These are phyloP conservation scores for Vollenhovia emeryi DNA, from an alignment of 1,140 invertebrate species.

Conservation along the genomic window DNA sequence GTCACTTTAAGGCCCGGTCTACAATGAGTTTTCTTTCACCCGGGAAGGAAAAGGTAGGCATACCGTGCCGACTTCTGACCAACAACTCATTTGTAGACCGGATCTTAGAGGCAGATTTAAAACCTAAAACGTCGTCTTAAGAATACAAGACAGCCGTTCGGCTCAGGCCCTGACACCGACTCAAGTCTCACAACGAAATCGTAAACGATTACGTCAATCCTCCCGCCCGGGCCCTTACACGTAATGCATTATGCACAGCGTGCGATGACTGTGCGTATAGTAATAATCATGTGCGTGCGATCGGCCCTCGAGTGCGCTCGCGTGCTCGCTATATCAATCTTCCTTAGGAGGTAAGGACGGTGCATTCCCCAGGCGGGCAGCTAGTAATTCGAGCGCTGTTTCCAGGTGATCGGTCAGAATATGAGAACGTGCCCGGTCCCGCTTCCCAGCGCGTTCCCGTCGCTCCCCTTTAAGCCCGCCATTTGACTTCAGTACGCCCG, in stretches of 20 bases:
- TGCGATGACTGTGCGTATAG: background rate
- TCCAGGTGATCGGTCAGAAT: slow-evolving; percentile 59
- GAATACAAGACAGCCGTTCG: too few relatives aligned
- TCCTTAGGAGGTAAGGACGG: slow-evolving; percentile 65
- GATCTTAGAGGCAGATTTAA: too few relatives aligned
- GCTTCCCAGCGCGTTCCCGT: background rate
- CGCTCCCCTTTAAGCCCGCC: slow-evolving; percentile 14
- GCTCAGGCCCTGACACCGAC: too few relatives aligned
- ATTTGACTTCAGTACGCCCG: background rate
- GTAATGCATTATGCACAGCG: background rate
- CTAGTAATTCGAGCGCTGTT: slow-evolving; percentile 70
- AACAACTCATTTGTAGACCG: too few relatives aligned
- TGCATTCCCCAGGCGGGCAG: slow-evolving; percentile 67
- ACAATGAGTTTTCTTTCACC: too few relatives aligned
- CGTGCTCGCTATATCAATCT: slow-evolving; percentile 53
- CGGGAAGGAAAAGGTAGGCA: too few relatives aligned
- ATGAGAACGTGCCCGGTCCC: background rate
- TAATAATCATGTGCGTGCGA: background rate
- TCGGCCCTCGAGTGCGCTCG: background rate
- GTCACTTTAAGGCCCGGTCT: too few relatives aligned
- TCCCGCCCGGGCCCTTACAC: too few relatives aligned
- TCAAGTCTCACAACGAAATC: too few relatives aligned
- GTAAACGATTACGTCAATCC: too few relatives aligned
- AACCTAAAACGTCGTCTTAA: too few relatives aligned
- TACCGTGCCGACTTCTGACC: too few relatives aligned